A percentile compares a stretch with the other conserved stretches of the same genome.
Conservation (phyloP, 2,113 vertebrate genomes). For the Calyptommatus sinebrachiatus region DNA sequence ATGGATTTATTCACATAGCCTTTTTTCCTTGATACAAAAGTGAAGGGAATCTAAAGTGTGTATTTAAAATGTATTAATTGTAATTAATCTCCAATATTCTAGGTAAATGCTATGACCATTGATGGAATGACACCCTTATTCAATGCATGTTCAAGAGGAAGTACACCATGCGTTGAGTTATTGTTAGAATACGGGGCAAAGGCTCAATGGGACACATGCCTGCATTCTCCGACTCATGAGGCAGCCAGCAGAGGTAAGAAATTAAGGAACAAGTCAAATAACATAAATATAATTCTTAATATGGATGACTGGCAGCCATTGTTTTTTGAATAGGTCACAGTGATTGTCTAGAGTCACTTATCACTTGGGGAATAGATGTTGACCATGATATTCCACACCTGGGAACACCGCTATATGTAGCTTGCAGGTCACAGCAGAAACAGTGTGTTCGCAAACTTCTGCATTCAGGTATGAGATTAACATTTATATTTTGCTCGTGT, state of each 20-base stretch:
- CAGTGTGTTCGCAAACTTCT: constrained; percentile 88
- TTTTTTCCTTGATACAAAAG: not conserved
- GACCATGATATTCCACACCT: constrained; percentile 90
- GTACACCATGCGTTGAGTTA: constrained; percentile 82
- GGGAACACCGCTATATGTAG: constrained; percentile 91
- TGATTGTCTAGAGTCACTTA: constrained; percentile 86
- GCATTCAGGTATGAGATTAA: constrained; percentile 79
- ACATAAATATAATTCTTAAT: not conserved
- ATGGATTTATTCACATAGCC: not conserved
- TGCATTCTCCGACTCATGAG: constrained; percentile 88
- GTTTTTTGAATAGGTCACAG: constrained; percentile 81
- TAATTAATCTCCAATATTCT: constrained; percentile 37
- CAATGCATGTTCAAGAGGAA: constrained; percentile 88
- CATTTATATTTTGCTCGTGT: not conserved
- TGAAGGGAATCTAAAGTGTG: not conserved
- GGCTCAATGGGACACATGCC: constrained; percentile 80
- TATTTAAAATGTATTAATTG: constrained; percentile 1
- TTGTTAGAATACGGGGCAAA: constrained; percentile 89
- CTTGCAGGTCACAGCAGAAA: constrained; percentile 85
- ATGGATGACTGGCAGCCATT: not conserved
- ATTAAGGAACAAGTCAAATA: not conserved
- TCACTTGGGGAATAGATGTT: constrained; percentile 90
- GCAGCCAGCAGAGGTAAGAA: constrained; percentile 87
- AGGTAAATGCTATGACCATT: constrained; percentile 91
- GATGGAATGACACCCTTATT: constrained; percentile 92